A percentile compares a stretch with the other conserved stretches of the same genome.
Evolutionary conservation across 2,113 vertebrate genomes (phyloP).

Genomic region (Chiloscyllium plagiosum): DNA sequence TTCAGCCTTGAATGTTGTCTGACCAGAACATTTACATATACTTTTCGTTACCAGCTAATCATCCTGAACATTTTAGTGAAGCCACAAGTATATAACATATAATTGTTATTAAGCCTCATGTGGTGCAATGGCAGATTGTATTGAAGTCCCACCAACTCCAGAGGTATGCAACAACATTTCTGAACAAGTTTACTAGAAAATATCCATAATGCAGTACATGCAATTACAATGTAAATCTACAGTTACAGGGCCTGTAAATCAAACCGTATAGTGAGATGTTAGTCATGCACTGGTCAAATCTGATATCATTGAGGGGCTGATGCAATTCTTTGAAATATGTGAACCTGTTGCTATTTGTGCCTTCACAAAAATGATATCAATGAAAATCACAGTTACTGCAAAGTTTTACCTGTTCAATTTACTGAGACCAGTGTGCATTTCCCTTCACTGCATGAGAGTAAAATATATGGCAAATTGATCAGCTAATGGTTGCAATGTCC

Average conservation of each 20-base stretch:
- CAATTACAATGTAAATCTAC: not conserved
- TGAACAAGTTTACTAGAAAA: no score
- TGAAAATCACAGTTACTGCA: not conserved
- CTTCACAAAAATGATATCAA: not conserved
- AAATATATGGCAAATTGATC: not conserved
- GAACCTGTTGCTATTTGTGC: not conserved
- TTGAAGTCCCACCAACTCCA: no score
- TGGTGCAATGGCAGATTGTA: no score
- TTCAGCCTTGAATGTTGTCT: no score
- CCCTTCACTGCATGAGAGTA: no score
- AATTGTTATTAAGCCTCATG: no score
- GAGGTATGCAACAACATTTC: no score
- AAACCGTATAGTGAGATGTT: not conserved
- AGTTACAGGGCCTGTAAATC: not conserved
- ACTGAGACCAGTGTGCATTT: not conserved
- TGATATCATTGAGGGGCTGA: not conserved
- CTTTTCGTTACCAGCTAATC: no score
- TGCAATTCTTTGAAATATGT: not conserved
- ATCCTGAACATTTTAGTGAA: no score
- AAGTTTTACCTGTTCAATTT: not conserved
- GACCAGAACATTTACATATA: no score
- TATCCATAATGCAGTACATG: no score
- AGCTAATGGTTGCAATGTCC: not conserved
- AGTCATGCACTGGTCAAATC: not conserved
- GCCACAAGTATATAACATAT: no score